Conservation (phyloP, 2,797 vertebrate species). For the Phrynocephalus forsythii region DNA sequence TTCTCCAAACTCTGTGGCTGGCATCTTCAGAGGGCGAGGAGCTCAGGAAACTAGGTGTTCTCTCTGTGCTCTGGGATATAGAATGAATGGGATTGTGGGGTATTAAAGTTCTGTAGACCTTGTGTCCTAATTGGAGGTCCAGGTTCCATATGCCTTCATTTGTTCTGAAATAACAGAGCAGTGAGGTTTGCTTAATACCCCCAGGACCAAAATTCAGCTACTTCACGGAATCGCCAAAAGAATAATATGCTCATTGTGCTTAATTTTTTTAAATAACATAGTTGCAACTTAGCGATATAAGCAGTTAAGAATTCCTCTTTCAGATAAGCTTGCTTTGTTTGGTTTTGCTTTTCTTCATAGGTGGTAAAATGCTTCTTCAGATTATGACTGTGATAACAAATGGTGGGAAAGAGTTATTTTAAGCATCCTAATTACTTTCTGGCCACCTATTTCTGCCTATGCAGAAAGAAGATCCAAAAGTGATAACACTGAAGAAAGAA, state of each 20-base stretch:
- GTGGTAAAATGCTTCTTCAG: conserved; percentile 45
- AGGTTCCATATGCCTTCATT: conserved; percentile 5
- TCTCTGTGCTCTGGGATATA: no score
- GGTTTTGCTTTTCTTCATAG: conserved; percentile 47
- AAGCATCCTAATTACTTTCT: neutral
- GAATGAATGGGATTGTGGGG: no score
- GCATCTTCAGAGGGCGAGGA: no score
- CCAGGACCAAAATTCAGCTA: conserved; percentile 52
- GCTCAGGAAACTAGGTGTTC: no score
- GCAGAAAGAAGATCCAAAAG: neutral
- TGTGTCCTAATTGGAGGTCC: no score
- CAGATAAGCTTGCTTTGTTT: conserved; percentile 50
- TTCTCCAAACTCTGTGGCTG: no score
- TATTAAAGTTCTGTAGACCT: no score
- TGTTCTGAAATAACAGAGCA: conserved; percentile 51
- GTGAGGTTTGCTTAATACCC: conserved; percentile 59
- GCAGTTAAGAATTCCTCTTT: conserved; percentile 53
- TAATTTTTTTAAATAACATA: conserved; percentile 50
- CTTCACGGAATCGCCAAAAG: conserved; percentile 45
- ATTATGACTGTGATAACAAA: conserved; percentile 32
- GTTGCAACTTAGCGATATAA: conserved; percentile 64
- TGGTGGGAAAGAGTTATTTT: neutral
- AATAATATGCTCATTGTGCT: conserved; percentile 26
- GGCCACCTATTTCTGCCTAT: neutral
- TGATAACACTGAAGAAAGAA: neutral